These are phyloP conservation scores for Lutraria lutraria DNA, from an alignment of 2,888 invertebrate genomes.

Conservation along the genomic window DNA sequence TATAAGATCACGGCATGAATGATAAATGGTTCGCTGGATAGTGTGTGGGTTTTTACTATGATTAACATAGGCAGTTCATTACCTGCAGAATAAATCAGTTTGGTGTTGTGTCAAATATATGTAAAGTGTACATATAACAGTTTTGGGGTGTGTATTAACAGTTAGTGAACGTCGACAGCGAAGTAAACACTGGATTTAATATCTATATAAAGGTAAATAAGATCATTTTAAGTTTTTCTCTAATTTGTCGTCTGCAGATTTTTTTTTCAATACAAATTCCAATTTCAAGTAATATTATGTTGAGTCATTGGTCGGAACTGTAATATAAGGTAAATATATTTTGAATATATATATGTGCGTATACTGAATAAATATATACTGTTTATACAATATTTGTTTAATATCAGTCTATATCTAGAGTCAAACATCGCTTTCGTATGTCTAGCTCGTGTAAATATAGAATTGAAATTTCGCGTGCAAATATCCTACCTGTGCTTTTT, in stretches of 20 bases:
- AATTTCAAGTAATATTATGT: too few species aligned
- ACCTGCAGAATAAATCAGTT: not conserved
- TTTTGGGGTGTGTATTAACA: not conserved
- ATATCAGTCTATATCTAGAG: too few species aligned
- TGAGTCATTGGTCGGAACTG: too few species aligned
- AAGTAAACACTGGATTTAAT: not conserved
- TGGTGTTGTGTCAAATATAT: conserved; percentile 2
- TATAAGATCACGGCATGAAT: not conserved
- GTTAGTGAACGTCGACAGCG: not conserved
- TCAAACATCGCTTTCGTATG: too few species aligned
- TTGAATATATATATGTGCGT: too few species aligned
- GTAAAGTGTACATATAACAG: conserved; percentile 8
- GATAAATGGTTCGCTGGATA: conserved; percentile 10
- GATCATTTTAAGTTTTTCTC: not conserved
- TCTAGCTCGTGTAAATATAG: too few species aligned
- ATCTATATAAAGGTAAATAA: conserved; percentile 6
- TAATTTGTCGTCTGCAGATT: not conserved
- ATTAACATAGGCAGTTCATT: not conserved
- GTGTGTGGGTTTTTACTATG: not conserved
- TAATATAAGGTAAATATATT: too few species aligned
- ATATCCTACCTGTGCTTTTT: not conserved
- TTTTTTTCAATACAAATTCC: not conserved
- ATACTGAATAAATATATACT: too few species aligned
- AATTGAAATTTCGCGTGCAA: not conserved
- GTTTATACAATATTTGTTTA: too few species aligned